Evolutionary conservation across 2,888 invertebrate genomes (phyloP).

Genomic region (Chrysolina haemoptera): DNA sequence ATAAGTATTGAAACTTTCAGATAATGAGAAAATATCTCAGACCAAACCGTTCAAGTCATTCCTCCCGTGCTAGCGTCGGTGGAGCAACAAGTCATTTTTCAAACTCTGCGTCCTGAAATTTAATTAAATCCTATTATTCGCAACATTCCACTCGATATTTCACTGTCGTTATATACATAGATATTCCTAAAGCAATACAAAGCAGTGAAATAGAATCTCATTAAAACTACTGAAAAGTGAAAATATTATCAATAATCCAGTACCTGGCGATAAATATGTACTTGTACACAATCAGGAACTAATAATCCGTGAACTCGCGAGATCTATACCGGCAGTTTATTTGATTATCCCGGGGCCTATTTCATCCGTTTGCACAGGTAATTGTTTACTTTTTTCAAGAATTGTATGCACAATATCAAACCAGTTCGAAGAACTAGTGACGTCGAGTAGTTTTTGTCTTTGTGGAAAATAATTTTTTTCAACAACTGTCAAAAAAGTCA

Average conservation of each 20-base stretch:
- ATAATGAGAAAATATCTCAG: not conserved
- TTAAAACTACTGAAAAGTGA: slow-evolving; percentile 22
- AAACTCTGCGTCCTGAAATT: not conserved
- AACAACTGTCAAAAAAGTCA: too few relatives aligned
- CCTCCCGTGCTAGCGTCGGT: not conserved
- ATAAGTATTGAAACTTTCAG: too few relatives aligned
- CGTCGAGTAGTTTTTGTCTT: too few relatives aligned
- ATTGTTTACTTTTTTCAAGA: not conserved
- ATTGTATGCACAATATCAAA: not conserved
- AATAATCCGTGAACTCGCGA: slow-evolving; percentile 9
- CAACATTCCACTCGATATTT: slow-evolving; percentile 6
- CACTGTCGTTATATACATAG: slow-evolving; percentile 13
- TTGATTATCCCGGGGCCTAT: slow-evolving; percentile 6
- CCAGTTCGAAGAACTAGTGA: too few relatives aligned
- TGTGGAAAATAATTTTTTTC: too few relatives aligned
- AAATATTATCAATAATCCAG: slow-evolving; percentile 19
- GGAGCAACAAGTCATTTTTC: not conserved
- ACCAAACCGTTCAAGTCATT: not conserved
- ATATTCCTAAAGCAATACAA: slow-evolving; percentile 18
- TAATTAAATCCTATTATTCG: slow-evolving; percentile 13
- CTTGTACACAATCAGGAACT: slow-evolving; percentile 19
- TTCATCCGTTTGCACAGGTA: not conserved
- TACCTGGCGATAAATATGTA: slow-evolving; percentile 17
- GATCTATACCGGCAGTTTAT: slow-evolving; percentile 21
- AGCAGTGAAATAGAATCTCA: slow-evolving; percentile 23